A percentile compares a stretch with the other conserved stretches of the same genome.
phyloP scores from a whole-genome alignment of 1,140 invertebrate species.

The Tyrophagus putrescentiae region DNA sequence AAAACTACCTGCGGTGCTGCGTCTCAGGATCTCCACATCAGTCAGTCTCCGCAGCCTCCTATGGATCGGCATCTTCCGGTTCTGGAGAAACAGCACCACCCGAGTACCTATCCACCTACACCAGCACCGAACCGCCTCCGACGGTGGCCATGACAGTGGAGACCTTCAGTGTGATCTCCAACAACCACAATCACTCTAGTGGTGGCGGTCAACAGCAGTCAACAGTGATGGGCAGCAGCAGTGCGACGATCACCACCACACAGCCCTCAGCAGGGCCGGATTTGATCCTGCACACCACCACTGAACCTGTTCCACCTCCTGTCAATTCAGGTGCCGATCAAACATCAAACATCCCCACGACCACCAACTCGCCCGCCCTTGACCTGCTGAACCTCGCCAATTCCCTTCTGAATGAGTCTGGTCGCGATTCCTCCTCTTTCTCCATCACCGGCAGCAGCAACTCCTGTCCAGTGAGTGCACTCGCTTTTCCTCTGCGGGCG shows the following conservation, averaged over 20 bases:
- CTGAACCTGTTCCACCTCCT: background rate
- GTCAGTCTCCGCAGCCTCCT: background rate
- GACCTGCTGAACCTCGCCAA: background rate
- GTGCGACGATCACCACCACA: background rate
- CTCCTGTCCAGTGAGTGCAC: conserved; percentile 21
- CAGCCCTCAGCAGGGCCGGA: background rate
- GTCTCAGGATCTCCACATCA: conserved; percentile 20
- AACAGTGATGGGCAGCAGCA: too few species aligned
- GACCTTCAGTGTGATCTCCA: background rate
- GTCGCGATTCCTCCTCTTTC: background rate
- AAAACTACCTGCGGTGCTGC: conserved; percentile 26
- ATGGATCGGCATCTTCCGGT: conserved; percentile 18
- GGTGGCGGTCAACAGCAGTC: too few species aligned
- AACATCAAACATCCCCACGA: conserved; percentile 26
- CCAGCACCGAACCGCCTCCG: background rate
- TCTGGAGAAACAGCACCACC: conserved; percentile 23
- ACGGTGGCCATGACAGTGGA: background rate
- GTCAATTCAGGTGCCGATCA: background rate
- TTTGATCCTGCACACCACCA: background rate
- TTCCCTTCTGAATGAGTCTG: background rate
- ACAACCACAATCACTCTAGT: background rate
- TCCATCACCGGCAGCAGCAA: background rate
- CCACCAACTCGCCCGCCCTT: conserved; percentile 31
- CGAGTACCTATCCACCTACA: background rate
- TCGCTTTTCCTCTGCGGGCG: background rate